Conservation (phyloP, 2,797 vertebrate species). For the Onychomys arenicola region DNA sequence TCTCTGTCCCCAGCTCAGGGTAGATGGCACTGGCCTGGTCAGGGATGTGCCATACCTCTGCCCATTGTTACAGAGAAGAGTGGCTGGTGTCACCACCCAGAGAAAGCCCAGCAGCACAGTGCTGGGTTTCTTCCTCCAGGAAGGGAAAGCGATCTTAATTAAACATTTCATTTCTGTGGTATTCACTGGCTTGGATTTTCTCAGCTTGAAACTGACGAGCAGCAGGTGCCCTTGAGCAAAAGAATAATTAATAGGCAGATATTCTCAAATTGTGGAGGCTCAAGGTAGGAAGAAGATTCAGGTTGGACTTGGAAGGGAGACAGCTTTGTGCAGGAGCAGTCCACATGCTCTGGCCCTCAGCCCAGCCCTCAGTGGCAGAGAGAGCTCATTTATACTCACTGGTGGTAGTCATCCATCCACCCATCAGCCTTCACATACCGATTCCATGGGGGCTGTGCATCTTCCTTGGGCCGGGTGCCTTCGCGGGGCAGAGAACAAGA, state of each 20-base stretch:
- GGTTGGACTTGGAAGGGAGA: not conserved
- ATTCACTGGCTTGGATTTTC: slow-evolving; percentile 57
- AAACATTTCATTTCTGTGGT: slow-evolving; percentile 65
- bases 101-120: rapidly evolving
- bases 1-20: rapidly evolving
- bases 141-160: slow-evolving; percentile 52
- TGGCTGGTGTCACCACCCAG: rapidly evolving
- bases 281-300: not conserved
- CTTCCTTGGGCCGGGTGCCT: not conserved
- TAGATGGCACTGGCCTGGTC: no score
- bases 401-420: rapidly evolving
- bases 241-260: slow-evolving; percentile 60
- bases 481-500: rapidly evolving
- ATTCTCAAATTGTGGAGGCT: not conserved
- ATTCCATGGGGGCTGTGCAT: rapidly evolving
- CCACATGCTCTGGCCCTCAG: rapidly evolving
- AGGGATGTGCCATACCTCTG: rapidly evolving
- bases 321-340: not conserved
- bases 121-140: not conserved
- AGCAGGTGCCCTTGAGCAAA: slow-evolving; percentile 65
- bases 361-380: not conserved
- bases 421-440: rapidly evolving
- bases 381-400: rapidly evolving
- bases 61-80: rapidly evolving
- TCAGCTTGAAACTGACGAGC: slow-evolving; percentile 30